phyloP scores from a whole-genome alignment of 2,888 invertebrate genomes.

The Rhagonycha lutea region DNA sequence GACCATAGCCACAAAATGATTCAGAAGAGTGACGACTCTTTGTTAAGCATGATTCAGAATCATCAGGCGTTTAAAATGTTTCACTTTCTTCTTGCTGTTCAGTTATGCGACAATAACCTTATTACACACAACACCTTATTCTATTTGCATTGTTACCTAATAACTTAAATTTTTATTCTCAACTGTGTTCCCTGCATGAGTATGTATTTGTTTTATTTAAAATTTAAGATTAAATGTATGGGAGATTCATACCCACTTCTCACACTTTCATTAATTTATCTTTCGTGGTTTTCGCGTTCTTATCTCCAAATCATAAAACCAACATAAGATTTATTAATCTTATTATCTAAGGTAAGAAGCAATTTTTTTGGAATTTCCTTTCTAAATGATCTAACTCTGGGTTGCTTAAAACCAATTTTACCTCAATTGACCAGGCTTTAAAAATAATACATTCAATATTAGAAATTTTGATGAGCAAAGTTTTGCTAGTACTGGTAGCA shows the following conservation, averaged over 20 bases:
- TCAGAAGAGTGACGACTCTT: constrained; percentile 29
- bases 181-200: background rate
- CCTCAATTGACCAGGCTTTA: too few relatives aligned
- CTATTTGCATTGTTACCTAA: constrained; percentile 13
- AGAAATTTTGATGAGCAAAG: too few relatives aligned
- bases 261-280: background rate
- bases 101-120: constrained; percentile 27
- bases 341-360: too few relatives aligned
- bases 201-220: background rate
- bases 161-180: background rate
- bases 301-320: too few relatives aligned
- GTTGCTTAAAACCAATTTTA: too few relatives aligned
- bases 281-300: too few relatives aligned
- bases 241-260: background rate
- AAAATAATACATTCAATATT: too few relatives aligned
- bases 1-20: constrained; percentile 27
- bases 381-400: too few relatives aligned
- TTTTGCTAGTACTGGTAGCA: too few relatives aligned
- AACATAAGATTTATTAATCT: too few relatives aligned
- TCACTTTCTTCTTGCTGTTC: constrained; percentile 25
- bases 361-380: too few relatives aligned
- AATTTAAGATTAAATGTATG: background rate
- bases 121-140: constrained; percentile 7
- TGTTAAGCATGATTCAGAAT: constrained; percentile 23
- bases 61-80: constrained; percentile 17